These are phyloP conservation scores for Nansenia antarctica DNA, from an alignment of 2,113 vertebrate species.

Conservation along the genomic window DNA sequence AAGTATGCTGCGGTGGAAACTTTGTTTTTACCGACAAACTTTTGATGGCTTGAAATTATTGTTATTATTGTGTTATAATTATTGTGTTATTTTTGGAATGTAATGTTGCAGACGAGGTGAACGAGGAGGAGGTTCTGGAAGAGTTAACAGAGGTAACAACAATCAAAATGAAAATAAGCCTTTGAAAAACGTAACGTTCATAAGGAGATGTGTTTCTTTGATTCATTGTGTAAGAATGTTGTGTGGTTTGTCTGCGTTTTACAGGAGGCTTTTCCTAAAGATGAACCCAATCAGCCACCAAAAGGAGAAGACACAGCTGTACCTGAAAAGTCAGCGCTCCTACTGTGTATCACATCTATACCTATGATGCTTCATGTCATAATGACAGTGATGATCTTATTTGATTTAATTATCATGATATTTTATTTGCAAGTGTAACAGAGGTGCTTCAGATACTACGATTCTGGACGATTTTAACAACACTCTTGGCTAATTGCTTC, in stretches of 20 bases:
- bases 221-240: neutral
- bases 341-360: neutral
- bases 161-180: too few species aligned
- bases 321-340: constrained; percentile 32
- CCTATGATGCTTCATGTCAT: neutral
- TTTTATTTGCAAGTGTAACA: neutral
- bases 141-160: constrained; percentile 88
- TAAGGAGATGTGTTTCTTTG: neutral
- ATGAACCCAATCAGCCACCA: constrained; percentile 1
- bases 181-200: neutral
- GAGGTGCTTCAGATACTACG: neutral
- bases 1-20: too few species aligned
- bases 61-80: neutral
- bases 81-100: neutral
- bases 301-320: neutral
- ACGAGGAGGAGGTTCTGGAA: constrained; percentile 85
- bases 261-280: constrained; percentile 37
- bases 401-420: neutral
- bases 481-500: neutral
- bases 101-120: constrained; percentile 73
- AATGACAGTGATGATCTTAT: neutral
- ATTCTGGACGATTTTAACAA: neutral
- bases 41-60: neutral
- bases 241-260: neutral
- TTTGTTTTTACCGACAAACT: neutral